These are phyloP conservation scores for honey bee (Apis mellifera) DNA, from an alignment of 1,140 invertebrate genomes.

Conservation along the genomic window Amel_HAv3.1 CM009939.2:7493501-7494000, in stretches of 20 bases:
- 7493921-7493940: no score
- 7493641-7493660: no score
- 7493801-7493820: neutral
- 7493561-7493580: neutral
- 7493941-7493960: no score
- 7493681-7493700: neutral
- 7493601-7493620: neutral
- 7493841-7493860: no score
- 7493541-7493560: neutral
- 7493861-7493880: no score
- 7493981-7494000: no score
- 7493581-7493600: neutral
- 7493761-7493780: neutral
- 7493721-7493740: no score
- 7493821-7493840: no score
- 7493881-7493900: neutral
- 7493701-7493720: neutral
- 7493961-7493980: no score
- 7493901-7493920: neutral
- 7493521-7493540: conserved; percentile 55
- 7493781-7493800: no score
- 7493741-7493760: neutral
- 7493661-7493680: no score
- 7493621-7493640: neutral
- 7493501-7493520: conserved; percentile 69